Percentiles rank a stretch among this genome's conserved stretches.
Conservation (phyloP, 2,113 vertebrate genomes). For the Mesocricetus auratus region DNA sequence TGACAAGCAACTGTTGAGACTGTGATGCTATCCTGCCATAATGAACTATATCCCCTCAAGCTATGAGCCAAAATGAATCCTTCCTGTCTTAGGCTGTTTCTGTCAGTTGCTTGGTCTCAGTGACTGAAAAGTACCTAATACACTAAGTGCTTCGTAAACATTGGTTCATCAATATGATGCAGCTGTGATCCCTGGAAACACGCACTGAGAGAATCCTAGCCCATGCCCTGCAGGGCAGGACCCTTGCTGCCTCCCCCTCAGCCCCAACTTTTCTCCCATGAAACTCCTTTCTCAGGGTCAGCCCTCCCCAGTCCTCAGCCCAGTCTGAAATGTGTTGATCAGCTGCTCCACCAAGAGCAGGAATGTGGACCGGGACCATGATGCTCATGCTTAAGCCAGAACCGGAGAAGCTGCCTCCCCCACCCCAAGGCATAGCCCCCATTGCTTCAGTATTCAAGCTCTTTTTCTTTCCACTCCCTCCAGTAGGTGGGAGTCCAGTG, state of each 20-base stretch:
- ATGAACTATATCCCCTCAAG: background rate
- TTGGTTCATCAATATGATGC: background rate
- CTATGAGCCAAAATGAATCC: background rate
- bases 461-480: background rate
- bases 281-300: background rate
- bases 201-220: background rate
- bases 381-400: background rate
- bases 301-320: background rate
- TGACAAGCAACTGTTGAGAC: background rate
- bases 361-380: background rate
- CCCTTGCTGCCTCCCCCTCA: background rate
- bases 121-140: background rate
- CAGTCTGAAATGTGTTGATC: background rate
- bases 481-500: background rate
- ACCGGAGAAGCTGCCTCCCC: background rate
- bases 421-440: too few species aligned
- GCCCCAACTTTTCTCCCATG: background rate
- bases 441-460: background rate
- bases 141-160: background rate
- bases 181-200: background rate
- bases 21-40: too few species aligned
- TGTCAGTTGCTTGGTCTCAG: background rate
- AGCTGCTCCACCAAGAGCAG: background rate
- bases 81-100: background rate
- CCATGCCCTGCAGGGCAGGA: background rate